Percentiles rank a stretch among this genome's conserved stretches.
Conservation (phyloP, 2,113 vertebrate species). For the Turnix velox region DNA sequence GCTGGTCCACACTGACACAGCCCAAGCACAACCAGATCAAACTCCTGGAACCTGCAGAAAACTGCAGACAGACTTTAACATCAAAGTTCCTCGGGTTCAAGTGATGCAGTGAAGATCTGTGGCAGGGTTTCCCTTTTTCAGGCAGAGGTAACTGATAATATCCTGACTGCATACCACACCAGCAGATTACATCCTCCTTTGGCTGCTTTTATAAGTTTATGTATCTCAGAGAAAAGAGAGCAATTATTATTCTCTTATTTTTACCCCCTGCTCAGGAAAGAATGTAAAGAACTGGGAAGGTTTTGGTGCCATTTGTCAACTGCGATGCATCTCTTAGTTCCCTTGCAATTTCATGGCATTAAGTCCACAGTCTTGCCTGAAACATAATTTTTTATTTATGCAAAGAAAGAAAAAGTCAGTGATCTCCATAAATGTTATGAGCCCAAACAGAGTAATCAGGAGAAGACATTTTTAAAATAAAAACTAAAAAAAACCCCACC, state of each 20-base stretch:
- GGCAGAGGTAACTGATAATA: neutral
- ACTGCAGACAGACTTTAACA: neutral
- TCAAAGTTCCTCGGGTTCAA: neutral
- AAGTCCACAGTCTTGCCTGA: neutral
- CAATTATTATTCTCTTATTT: neutral
- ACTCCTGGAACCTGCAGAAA: rapidly evolving
- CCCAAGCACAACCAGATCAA: neutral
- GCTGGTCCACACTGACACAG: neutral
- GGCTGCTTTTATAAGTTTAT: neutral
- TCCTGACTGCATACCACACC: neutral
- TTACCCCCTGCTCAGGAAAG: neutral
- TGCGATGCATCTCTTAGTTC: neutral
- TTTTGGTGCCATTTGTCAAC: neutral
- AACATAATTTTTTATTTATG: neutral
- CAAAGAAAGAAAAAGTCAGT: neutral
- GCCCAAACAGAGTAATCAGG: neutral
- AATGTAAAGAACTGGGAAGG: neutral
- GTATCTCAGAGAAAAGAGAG: neutral
- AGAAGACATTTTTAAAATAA: neutral
- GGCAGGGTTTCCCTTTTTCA: neutral
- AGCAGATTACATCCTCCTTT: neutral
- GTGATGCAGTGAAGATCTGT: neutral
- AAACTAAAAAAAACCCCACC: neutral
- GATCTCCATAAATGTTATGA: neutral
- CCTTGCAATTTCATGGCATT: neutral